Conservation (phyloP, 2,888 invertebrate species). For the Eilema caniola region DNA sequence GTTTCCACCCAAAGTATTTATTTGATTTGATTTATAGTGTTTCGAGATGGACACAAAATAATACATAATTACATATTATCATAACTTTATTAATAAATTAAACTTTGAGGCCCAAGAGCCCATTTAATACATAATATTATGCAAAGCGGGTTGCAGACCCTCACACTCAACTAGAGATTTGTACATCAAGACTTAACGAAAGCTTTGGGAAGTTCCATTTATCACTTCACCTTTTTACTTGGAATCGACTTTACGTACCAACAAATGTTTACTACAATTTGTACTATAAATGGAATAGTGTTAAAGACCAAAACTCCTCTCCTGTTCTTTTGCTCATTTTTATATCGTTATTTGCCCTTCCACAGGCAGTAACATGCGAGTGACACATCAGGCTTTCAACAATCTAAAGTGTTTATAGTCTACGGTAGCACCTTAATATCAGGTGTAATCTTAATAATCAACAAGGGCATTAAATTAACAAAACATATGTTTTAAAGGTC, state of each 20-base stretch:
- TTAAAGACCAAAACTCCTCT: neutral
- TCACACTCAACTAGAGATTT: neutral
- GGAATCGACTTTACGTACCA: neutral
- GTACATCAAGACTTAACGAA: neutral
- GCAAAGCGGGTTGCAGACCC: too few species aligned
- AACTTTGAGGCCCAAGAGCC: neutral
- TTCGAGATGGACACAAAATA: neutral
- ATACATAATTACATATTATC: neutral
- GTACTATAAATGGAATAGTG: neutral
- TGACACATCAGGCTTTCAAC: neutral
- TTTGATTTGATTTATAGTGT: neutral
- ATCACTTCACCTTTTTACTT: neutral
- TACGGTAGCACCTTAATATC: too few species aligned
- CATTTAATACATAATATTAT: neutral
- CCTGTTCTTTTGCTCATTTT: neutral
- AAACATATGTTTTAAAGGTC: conserved; percentile 37
- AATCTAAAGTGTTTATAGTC: neutral
- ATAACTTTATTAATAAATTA: neutral
- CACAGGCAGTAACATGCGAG: neutral
- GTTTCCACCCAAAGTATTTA: neutral
- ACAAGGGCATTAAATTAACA: neutral
- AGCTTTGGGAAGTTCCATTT: neutral
- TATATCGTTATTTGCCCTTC: neutral
- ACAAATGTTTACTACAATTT: neutral
- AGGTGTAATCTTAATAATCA: too few species aligned